Evolutionary conservation across 2,888 invertebrate genomes (phyloP).

Genomic region (Rhimphoctona megacephalus): DNA sequence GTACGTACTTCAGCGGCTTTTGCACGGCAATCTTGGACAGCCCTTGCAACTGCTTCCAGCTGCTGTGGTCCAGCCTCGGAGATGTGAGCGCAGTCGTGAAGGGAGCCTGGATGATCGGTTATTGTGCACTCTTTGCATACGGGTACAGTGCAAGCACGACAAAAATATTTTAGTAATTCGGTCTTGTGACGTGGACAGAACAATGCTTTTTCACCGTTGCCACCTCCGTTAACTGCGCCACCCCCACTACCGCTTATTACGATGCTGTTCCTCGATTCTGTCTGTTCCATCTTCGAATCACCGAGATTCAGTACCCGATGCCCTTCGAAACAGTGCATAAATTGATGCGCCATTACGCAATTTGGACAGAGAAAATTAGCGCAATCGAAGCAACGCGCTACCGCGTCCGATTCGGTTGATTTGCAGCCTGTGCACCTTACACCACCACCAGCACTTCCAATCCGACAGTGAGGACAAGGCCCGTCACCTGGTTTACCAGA

Average conservation of each 20-base stretch:
- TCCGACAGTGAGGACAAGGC: slow-evolving; percentile 83
- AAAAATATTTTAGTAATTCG: slow-evolving; percentile 96
- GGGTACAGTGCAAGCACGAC: slow-evolving; percentile 96
- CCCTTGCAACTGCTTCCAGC: slow-evolving; percentile 92
- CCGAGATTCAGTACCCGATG: slow-evolving; percentile 93
- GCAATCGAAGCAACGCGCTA: slow-evolving; percentile 98
- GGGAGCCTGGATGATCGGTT: slow-evolving; percentile 92
- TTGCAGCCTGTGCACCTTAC: slow-evolving; percentile 98
- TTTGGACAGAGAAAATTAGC: slow-evolving; percentile 98
- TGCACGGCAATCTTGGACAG: slow-evolving; percentile 93
- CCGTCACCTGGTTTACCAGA: slow-evolving; percentile 82
- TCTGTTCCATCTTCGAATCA: slow-evolving; percentile 88
- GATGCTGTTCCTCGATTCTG: slow-evolving; percentile 67
- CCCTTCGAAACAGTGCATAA: slow-evolving; percentile 99
- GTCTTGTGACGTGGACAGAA: slow-evolving; percentile 95
- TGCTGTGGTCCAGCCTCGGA: slow-evolving; percentile 93
- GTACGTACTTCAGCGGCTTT: slow-evolving; percentile 95
- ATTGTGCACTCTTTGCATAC: slow-evolving; percentile 98
- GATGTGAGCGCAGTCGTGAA: slow-evolving; percentile 95
- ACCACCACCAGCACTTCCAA: slow-evolving; percentile 87
- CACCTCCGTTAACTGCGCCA: slow-evolving; percentile 41
- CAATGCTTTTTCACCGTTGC: slow-evolving; percentile 88
- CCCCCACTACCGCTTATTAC: slow-evolving; percentile 72
- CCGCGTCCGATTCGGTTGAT: slow-evolving; percentile 96
- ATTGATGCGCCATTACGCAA: slow-evolving; percentile 99